phyloP scores from a whole-genome alignment of 2,113 vertebrate species.

The Myanophis thanlyinensis region DNA sequence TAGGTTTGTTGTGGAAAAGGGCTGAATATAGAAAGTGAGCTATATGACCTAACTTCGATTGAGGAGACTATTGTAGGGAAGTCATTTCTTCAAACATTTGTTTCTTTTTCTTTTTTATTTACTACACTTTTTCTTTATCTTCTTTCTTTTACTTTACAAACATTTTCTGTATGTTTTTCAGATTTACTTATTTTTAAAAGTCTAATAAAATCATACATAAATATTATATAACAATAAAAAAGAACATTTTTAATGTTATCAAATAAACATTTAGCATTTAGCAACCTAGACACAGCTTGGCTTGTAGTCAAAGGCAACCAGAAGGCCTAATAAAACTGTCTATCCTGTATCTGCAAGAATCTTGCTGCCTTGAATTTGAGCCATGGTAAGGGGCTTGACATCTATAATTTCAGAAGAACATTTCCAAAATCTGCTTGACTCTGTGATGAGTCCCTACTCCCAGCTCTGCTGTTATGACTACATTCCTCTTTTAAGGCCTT shows the following conservation, averaged over 20 bases:
- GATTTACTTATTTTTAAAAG: neutral
- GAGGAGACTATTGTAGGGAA: neutral
- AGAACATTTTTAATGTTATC: neutral
- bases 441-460: no score
- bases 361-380: neutral
- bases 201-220: neutral
- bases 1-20: neutral
- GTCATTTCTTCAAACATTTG: neutral
- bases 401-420: neutral
- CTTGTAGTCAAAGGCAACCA: neutral
- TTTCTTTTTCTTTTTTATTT: neutral
- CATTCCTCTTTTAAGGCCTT: neutral
- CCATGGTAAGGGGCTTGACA: neutral
- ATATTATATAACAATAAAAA: neutral
- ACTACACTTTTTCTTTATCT: neutral
- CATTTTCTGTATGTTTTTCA: neutral
- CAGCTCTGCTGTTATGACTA: neutral
- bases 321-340: neutral
- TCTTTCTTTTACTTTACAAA: neutral
- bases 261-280: neutral
- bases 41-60: neutral
- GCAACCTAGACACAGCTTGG: neutral
- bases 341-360: neutral
- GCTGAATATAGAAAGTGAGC: neutral
- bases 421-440: neutral